A percentile compares a stretch with the other conserved stretches of the same genome.
Conservation (phyloP, 2,888 invertebrate genomes). For the Pollenia angustigena region DNA sequence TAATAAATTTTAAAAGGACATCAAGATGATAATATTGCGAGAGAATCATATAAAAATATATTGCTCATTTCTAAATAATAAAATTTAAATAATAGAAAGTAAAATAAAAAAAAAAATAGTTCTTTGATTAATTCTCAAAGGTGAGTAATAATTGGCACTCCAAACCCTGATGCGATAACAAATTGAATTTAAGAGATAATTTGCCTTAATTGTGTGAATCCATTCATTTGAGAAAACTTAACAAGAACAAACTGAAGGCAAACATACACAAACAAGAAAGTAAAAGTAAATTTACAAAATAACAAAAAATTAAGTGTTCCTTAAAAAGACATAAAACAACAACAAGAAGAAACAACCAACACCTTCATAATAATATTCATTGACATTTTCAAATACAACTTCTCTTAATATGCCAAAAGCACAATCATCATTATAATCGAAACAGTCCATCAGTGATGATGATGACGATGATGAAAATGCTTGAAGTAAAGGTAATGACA, state of each 20-base stretch:
- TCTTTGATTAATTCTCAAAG: not conserved
- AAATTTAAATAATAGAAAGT: not conserved
- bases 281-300: slow-evolving; percentile 57
- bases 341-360: not conserved
- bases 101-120: not conserved
- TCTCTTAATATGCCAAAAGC: not conserved
- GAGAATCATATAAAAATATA: no score
- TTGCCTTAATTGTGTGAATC: not conserved
- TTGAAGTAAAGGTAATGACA: not conserved
- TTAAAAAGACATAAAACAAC: slow-evolving; percentile 4
- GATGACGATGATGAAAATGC: slow-evolving; percentile 23
- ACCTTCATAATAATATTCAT: not conserved
- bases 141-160: not conserved
- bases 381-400: not conserved
- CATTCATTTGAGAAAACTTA: slow-evolving; percentile 3
- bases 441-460: not conserved
- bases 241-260: not conserved
- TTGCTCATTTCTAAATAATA: no score
- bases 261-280: slow-evolving; percentile 38
- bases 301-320: slow-evolving; percentile 29
- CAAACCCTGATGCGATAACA: slow-evolving; percentile 9
- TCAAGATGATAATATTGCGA: no score
- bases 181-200: slow-evolving; percentile 45
- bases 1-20: no score
- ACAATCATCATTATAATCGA: slow-evolving; percentile 18